phyloP scores from a whole-genome alignment of 2,113 vertebrate genomes.

The Actinemys pallida region DNA sequence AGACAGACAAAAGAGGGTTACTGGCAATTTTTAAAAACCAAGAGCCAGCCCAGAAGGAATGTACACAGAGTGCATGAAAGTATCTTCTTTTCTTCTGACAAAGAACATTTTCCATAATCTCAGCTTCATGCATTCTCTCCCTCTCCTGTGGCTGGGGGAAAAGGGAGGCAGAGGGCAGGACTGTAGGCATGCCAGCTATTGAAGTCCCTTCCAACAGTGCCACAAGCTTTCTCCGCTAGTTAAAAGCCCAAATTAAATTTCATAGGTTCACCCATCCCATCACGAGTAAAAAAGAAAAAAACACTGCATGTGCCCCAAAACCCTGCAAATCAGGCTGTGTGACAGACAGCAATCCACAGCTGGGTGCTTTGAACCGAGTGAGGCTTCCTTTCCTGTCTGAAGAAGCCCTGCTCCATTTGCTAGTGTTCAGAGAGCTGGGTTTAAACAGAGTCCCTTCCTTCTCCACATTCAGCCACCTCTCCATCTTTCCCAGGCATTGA shows the following conservation, averaged over 20 bases:
- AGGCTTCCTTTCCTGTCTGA: not conserved
- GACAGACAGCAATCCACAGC: not conserved
- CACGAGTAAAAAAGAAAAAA: not conserved
- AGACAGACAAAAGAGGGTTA: not conserved
- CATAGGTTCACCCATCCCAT: not conserved
- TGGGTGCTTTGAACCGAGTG: not conserved
- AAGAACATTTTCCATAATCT: not conserved
- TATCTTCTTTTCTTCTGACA: conserved; percentile 39
- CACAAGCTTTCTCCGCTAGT: not conserved
- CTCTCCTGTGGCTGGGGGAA: not conserved
- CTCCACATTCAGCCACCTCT: not conserved
- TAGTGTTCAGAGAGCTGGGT: not conserved
- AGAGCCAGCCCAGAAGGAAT: conserved; percentile 47
- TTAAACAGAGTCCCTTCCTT: not conserved
- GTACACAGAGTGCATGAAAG: conserved; percentile 43
- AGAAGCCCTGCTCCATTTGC: not conserved
- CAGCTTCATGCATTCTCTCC: not conserved
- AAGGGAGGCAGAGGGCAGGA: not conserved
- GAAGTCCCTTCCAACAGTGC: conserved; percentile 17
- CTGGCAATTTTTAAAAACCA: conserved; percentile 30
- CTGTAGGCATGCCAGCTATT: not conserved
- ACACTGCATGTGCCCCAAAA: rapidly evolving
- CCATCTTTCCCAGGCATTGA: not conserved
- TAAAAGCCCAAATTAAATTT: not conserved
- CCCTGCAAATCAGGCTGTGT: not conserved